Percentiles rank a stretch among this genome's conserved stretches.
phyloP scores from a whole-genome alignment of 2,113 vertebrate genomes.

The Dromas ardeola region DNA sequence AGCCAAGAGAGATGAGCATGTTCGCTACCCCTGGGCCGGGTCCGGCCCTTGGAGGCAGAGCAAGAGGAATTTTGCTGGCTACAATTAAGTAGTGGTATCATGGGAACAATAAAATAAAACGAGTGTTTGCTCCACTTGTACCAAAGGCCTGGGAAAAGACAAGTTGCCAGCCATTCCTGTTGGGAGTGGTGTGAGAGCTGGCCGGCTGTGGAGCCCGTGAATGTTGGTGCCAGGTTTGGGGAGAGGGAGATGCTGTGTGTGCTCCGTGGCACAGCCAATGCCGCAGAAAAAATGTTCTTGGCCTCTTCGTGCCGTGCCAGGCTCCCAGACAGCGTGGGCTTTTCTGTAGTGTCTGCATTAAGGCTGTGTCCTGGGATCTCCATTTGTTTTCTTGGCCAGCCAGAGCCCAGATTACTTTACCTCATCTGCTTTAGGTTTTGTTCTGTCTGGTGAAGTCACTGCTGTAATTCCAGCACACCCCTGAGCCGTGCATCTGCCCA shows the following conservation, averaged over 20 bases:
- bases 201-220: not conserved
- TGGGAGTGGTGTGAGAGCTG: not conserved
- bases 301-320: accelerated
- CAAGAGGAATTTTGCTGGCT: constrained; percentile 20
- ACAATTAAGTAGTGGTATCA: constrained; percentile 18
- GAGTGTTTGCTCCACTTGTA: not conserved
- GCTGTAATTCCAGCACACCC: not conserved
- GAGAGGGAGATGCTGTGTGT: not conserved
- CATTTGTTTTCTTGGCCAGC: not conserved
- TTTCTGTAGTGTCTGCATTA: not conserved
- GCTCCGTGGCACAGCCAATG: not conserved
- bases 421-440: not conserved
- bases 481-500: not conserved
- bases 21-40: not conserved
- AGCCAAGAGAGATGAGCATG: not conserved
- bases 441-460: not conserved
- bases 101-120: not conserved
- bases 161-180: not conserved
- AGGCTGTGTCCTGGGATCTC: not conserved
- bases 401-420: not conserved
- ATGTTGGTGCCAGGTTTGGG: not conserved
- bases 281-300: not conserved
- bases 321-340: not conserved
- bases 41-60: not conserved
- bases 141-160: constrained; percentile 18